Conservation (phyloP, 2,888 invertebrate genomes). For the Plebejus anna region DNA sequence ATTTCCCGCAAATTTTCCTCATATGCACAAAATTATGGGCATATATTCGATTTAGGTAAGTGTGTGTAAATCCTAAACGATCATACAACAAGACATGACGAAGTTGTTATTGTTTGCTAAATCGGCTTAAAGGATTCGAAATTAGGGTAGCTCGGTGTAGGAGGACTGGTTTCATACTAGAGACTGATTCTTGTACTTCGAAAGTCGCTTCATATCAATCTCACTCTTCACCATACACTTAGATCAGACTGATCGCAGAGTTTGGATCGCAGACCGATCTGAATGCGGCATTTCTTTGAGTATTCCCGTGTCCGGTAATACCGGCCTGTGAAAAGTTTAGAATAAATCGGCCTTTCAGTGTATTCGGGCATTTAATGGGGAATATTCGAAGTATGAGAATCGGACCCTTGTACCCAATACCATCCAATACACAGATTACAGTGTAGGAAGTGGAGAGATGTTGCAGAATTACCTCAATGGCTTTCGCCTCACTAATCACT, state of each 20-base stretch:
- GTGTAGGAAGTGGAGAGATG: neutral
- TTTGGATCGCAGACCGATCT: neutral
- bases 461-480: neutral
- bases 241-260: neutral
- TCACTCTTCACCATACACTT: too few relatives aligned
- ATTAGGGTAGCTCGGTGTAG: conserved; percentile 19
- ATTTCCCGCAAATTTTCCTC: too few relatives aligned
- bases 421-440: neutral
- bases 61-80: conserved; percentile 18
- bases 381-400: neutral
- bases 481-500: neutral
- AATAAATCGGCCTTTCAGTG: neutral
- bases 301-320: too few relatives aligned
- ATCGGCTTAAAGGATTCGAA: conserved; percentile 31
- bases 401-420: neutral
- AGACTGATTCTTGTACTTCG: neutral
- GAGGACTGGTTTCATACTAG: conserved; percentile 6
- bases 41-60: neutral
- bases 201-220: neutral
- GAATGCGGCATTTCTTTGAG: too few relatives aligned
- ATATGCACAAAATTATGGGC: too few relatives aligned
- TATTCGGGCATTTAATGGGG: neutral
- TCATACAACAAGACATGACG: conserved; percentile 7
- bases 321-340: neutral
- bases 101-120: conserved; percentile 25